These are phyloP conservation scores for Rotaria sp. DNA, from an alignment of 2,888 invertebrate genomes.

Conservation along the genomic window DNA sequence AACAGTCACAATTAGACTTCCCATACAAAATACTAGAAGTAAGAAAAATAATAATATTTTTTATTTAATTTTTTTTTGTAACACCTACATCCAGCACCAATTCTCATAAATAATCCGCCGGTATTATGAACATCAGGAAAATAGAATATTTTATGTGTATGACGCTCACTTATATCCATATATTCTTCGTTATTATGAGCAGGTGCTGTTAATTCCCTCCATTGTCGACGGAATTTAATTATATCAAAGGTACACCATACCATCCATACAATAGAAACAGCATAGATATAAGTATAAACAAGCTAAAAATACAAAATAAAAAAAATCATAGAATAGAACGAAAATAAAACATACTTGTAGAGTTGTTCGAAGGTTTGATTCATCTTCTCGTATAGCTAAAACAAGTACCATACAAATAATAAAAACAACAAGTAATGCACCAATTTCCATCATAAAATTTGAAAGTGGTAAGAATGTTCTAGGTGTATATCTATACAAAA, in stretches of 20 bases:
- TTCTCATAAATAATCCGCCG: slow-evolving; percentile 18
- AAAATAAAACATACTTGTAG: background rate
- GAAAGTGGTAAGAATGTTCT: background rate
- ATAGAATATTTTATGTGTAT: background rate
- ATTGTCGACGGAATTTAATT: slow-evolving; percentile 8
- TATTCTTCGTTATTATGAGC: background rate
- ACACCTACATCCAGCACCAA: background rate
- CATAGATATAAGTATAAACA: slow-evolving; percentile 32
- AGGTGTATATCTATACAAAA: no score
- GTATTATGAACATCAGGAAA: slow-evolving; percentile 20
- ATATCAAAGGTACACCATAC: slow-evolving; percentile 30
- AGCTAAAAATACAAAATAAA: background rate
- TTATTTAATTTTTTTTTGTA: no score
- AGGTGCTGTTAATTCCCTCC: background rate
- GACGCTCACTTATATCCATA: background rate
- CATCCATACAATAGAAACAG: slow-evolving; percentile 31
- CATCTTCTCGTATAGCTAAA: background rate
- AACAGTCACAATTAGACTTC: background rate
- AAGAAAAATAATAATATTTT: no score
- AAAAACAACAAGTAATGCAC: background rate
- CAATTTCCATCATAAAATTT: background rate
- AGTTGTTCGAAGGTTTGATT: background rate
- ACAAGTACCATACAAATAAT: background rate
- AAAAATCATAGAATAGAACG: no score
- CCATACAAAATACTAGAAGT: slow-evolving; percentile 7